phyloP scores from a whole-genome alignment of 2,888 invertebrate genomes.

The Embidobia sp. region DNA sequence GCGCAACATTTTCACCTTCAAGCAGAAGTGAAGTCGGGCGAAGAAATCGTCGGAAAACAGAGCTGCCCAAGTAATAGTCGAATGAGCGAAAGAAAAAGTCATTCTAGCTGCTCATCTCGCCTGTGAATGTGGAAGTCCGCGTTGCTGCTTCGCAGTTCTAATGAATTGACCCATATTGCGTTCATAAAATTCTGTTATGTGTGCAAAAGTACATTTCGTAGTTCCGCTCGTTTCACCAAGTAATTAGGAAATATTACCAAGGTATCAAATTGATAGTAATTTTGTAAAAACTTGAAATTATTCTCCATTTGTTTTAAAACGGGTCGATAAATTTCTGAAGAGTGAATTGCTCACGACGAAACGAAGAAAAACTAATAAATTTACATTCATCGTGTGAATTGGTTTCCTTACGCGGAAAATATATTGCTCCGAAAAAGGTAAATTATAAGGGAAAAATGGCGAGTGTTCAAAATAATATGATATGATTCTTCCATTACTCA shows the following conservation, averaged over 20 bases:
- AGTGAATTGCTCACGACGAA: not conserved
- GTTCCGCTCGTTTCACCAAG: slow-evolving; percentile 12
- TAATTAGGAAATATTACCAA: slow-evolving; percentile 31
- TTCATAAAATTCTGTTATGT: slow-evolving; percentile 57
- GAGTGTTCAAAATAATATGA: too few species aligned
- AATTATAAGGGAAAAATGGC: not conserved
- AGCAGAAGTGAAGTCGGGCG: slow-evolving; percentile 41
- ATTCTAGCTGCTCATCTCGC: slow-evolving; percentile 49
- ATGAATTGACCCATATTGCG: slow-evolving; percentile 57
- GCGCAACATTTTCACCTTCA: slow-evolving; percentile 50
- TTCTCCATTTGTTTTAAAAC: slow-evolving; percentile 16
- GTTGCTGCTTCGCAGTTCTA: slow-evolving; percentile 31
- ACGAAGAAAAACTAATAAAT: slow-evolving; percentile 7
- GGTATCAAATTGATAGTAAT: slow-evolving; percentile 32
- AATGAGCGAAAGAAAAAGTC: slow-evolving; percentile 58
- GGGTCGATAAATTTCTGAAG: slow-evolving; percentile 1
- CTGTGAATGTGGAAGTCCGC: slow-evolving; percentile 30
- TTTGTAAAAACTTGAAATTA: slow-evolving; percentile 20
- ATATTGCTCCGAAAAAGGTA: not conserved
- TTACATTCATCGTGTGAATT: slow-evolving; percentile 20
- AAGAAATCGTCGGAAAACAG: slow-evolving; percentile 33
- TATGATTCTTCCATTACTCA: too few species aligned
- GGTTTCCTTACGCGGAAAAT: slow-evolving; percentile 4
- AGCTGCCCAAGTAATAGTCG: slow-evolving; percentile 40
- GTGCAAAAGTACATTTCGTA: slow-evolving; percentile 33